Evolutionary conservation across 2,888 invertebrate genomes (phyloP), one percentile per base, ranked within the genome.

Genomic region (Pachycephus smyrnensis): DNA sequence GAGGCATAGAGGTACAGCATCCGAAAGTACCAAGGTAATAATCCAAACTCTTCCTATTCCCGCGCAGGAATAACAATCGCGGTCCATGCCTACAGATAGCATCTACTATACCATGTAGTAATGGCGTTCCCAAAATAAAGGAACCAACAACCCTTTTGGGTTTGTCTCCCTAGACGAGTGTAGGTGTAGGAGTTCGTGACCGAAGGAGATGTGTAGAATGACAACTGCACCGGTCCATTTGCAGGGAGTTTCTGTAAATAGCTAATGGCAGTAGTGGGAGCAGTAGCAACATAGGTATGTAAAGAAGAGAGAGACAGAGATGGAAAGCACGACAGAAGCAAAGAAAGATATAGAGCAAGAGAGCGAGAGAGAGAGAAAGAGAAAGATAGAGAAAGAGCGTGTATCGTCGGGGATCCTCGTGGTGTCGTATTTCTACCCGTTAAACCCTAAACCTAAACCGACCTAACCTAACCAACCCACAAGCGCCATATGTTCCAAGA

Each of bases 241-340:
- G 87, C 89, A 88, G 85, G 84, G 88, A 81, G 88, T 90, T 89
- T 90, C 90, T 88, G 89, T 90, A 90, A 91, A 91, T 91, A 91
- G 89, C 90, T 90, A 89, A 90, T 90, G 90, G 89, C 84, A 31
- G 84, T 85, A 86, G 83, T 83, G 71, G 69, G 69, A 69, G n/a
- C 69, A 31, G 31, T 31, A n/a, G 71, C 2, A 23, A 55, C 23
- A 0, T 55, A 55, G 15, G 2, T 55, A 55, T 55, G 40, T 55
- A 23, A 55, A 55, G 40, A 55, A 55, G 40, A 23, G 40, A 23
- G 40, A 9, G 23, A 55, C 40, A 23, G 40, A 55, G 23, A 55
- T 6, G 23, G 40, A 40, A 40, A 15, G 15, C 12, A 55, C 1
- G 40, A 55, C 23, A 9, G 23, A 23, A 15, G 40, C 0, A 55